Conservation (phyloP, 2,113 vertebrate genomes). For the Oophaga pumilio region DNA sequence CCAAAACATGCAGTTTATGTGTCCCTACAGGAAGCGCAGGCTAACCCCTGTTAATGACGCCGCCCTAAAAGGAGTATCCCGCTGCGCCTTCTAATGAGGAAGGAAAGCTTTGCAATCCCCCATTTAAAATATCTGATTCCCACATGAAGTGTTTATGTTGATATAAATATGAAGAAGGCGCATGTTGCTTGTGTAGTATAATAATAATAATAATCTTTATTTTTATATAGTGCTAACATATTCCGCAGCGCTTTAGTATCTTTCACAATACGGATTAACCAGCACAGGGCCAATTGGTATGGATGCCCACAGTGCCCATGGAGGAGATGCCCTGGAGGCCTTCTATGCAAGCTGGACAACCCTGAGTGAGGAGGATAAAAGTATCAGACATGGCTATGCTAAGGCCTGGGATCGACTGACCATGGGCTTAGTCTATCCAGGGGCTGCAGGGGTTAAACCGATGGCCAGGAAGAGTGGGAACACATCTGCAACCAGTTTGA, state of each 20-base stretch:
- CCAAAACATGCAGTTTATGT: conserved; percentile 49
- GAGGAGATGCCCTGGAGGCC: background rate
- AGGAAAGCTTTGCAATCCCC: conserved; percentile 8
- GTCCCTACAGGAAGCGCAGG: conserved; percentile 38
- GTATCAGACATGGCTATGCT: background rate
- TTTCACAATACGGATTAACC: background rate
- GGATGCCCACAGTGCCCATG: too few relatives aligned
- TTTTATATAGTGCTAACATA: too few relatives aligned
- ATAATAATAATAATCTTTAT: too few relatives aligned
- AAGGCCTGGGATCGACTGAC: background rate
- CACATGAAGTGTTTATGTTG: conserved; percentile 18
- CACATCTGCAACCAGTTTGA: conserved; percentile 56
- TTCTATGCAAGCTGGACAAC: background rate
- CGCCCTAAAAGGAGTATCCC: conserved; percentile 32
- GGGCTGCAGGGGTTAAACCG: conserved; percentile 38
- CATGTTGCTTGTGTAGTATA: background rate
- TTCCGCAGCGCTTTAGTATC: too few relatives aligned
- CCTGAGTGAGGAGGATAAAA: background rate
- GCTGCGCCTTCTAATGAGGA: background rate
- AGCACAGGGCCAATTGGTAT: background rate
- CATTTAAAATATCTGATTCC: conserved; percentile 19
- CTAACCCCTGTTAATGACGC: conserved; percentile 4
- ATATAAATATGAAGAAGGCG: conserved; percentile 7
- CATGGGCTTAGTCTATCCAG: background rate
- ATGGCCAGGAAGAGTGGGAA: conserved; percentile 26